A percentile compares a stretch with the other conserved stretches of the same genome.
Evolutionary conservation across 2,888 invertebrate species (phyloP).

Genomic region (Mimachlamys varia): DNA sequence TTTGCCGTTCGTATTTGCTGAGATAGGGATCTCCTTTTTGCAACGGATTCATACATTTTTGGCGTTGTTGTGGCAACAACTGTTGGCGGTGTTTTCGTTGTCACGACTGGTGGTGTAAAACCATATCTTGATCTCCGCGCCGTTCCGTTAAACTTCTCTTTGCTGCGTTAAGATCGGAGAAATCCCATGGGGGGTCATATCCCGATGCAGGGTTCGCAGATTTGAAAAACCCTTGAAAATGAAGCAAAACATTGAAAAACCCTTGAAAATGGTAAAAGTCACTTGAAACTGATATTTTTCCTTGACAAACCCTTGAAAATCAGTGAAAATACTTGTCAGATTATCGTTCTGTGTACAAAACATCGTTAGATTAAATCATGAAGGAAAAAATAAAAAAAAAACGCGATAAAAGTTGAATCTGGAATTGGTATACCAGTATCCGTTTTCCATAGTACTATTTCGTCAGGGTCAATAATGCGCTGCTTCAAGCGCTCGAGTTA

Average conservation of each 20-base stretch:
- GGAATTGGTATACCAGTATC: neutral
- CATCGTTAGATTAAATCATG: neutral
- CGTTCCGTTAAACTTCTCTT: no score
- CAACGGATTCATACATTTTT: no score
- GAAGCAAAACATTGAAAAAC: neutral
- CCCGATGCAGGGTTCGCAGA: neutral
- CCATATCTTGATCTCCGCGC: no score
- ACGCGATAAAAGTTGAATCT: neutral
- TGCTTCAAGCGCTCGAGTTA: no score
- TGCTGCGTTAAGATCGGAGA: no score
- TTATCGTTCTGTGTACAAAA: neutral
- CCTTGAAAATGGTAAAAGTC: neutral
- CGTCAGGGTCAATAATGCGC: neutral
- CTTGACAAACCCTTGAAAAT: neutral
- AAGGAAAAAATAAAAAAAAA: neutral
- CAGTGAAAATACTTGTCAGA: neutral
- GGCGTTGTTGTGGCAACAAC: no score
- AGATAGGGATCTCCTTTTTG: no score
- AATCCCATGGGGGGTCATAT: no score
- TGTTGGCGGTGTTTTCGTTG: no score
- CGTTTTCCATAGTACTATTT: neutral
- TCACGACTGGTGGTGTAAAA: no score
- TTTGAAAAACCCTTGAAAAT: slow-evolving; percentile 1
- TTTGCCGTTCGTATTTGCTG: no score
- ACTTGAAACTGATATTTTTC: no score